Evolutionary conservation across 1,140 invertebrate species (phyloP), one percentile per base, ranked within the genome.

Genomic region (Heliconius himera): DNA sequence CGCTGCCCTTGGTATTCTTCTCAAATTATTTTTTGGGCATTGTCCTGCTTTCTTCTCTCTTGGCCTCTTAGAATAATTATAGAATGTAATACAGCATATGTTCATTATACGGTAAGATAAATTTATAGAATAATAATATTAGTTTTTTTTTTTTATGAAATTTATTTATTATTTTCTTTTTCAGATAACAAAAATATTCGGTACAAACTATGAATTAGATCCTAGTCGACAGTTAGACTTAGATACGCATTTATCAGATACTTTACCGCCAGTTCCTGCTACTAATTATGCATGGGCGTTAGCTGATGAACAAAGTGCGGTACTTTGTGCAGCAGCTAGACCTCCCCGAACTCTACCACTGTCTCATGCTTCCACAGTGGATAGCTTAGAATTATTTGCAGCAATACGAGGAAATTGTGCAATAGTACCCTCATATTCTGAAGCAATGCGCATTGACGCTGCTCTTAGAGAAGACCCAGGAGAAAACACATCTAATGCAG

Each of bases 1-100:
- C 89, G 95, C 86, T 91, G 96, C 89, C 95, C 96, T 79, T 90
- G 96, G 96, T 90, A 96, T 93, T 93, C 96, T 84, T 96, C 95
- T 77, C 95, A 95, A 77, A 92, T 95, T 73, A 95, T 96, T 60
- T 98, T 98, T 93, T 98, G 98, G 97, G 95, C 96, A 20, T 95
- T 96, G 16, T 97, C 96, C 72, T 96, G 96, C 81, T 93, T 97
- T n/a, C 94, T 98, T 26, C 95, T 98, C 3, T 98, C 97, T 16
- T 98, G 98, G 98, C 98, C 97, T 36, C 94, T 98, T 71, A 94
- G 98, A 66, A 96, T 98, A 74, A 95, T 98, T 41, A 97, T 98
- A 81, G 97, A 98, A 88, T 98, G 97, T 93, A 97, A 98, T 90
- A 98, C 97, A 16, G 97, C 97, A 36, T 97, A 98, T 87, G 96